Percentiles rank a stretch among this genome's conserved stretches.
Conservation (phyloP, 2,888 invertebrate genomes). For the Euphydryas editha region DNA sequence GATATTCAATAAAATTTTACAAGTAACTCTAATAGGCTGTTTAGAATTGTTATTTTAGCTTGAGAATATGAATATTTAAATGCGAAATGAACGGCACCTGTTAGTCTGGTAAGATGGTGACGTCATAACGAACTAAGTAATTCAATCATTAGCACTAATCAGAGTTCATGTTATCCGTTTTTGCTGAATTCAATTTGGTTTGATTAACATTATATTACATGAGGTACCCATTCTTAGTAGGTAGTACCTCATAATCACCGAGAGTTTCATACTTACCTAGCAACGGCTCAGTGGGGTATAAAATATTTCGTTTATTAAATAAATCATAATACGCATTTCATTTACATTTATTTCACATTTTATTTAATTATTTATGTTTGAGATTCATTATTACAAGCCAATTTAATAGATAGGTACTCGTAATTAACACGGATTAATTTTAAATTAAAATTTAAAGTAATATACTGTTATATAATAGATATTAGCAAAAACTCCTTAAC, state of each 20-base stretch:
- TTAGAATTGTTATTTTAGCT: conserved; percentile 5
- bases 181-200: conserved; percentile 54
- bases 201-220: conserved; percentile 48
- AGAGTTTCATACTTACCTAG: neutral
- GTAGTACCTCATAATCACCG: neutral
- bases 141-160: conserved; percentile 54
- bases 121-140: conserved; percentile 58
- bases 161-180: conserved; percentile 50
- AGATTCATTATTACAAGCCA: neutral
- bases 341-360: neutral
- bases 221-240: conserved; percentile 6
- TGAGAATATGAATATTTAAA: conserved; percentile 33
- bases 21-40: neutral
- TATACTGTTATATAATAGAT: neutral
- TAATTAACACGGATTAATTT: neutral
- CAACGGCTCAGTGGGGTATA: neutral
- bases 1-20: neutral
- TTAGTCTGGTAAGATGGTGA: conserved; percentile 69
- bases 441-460: neutral
- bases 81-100: conserved; percentile 65
- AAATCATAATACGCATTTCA: neutral
- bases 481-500: too few species aligned
- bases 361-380: neutral
- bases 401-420: neutral
- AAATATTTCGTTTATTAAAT: neutral